These are phyloP conservation scores for Hemistola chrysoprasaria DNA, from an alignment of 2,888 invertebrate species.

Conservation along the genomic window DNA sequence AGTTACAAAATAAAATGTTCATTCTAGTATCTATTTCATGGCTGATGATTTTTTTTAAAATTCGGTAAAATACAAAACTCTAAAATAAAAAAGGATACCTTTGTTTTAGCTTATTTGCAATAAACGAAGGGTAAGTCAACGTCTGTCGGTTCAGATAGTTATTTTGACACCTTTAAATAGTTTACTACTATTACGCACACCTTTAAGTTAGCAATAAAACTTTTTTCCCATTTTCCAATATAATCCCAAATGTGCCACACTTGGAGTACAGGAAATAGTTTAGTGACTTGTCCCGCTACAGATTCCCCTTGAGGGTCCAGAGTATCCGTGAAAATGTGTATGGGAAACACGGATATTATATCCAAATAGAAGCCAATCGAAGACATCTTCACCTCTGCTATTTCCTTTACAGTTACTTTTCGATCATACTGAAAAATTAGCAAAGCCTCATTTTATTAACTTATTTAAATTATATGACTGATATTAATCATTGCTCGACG, in stretches of 20 bases:
- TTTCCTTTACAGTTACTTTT: constrained; percentile 65
- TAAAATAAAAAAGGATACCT: too few species aligned
- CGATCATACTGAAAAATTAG: constrained; percentile 48
- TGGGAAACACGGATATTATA: constrained; percentile 67
- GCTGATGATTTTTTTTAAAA: too few species aligned
- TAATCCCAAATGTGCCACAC: constrained; percentile 74
- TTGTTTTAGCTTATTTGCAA: too few species aligned
- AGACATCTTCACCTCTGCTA: constrained; percentile 70
- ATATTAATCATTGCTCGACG: too few species aligned
- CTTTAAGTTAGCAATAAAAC: constrained; percentile 56
- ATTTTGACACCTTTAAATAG: too few species aligned
- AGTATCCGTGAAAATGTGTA: constrained; percentile 63
- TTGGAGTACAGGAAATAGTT: constrained; percentile 61
- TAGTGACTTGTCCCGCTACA: constrained; percentile 52
- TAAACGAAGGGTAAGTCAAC: too few species aligned
- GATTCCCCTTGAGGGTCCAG: constrained; percentile 54
- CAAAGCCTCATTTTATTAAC: background rate
- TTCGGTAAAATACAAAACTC: too few species aligned
- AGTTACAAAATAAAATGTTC: too few species aligned
- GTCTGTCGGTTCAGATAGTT: too few species aligned
- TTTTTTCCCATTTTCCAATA: constrained; percentile 54
- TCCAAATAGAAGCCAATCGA: constrained; percentile 69
- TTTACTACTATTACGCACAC: too few species aligned
- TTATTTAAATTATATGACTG: background rate
- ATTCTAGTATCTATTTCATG: too few species aligned